Base-by-base conservation (phyloP, 2,113 vertebrate genomes). In the Lota lota region DNA sequence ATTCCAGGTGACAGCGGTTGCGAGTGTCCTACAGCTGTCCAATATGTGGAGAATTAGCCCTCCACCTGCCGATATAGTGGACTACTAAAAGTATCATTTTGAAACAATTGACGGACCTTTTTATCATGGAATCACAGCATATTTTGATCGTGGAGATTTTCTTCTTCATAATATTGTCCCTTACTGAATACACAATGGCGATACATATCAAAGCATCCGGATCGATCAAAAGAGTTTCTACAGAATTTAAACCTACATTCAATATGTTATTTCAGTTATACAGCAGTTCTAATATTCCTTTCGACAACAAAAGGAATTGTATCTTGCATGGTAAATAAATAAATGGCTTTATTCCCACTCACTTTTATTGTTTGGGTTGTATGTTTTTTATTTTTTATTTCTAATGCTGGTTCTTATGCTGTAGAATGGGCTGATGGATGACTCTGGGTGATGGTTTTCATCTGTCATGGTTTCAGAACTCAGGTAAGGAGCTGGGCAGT, bases 381-480 rank as follows among this genome's bases (percentile, higher is more conserved):
- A 2, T 56, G 5, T 2, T 5, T 56, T 18, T 18, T 6, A 6
- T 56, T n/a, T 17, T 18, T n/a, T 56, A 56, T 17, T 53, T 17
- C 51, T 53, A 14, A 33, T 12, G 40, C 40, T 74, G 57, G 66
- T 74, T 74, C 28, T 64, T 22, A 24, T 20, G 67, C 54, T 76
- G 77, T 67, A 56, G 63, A 50, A 51, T 61, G 53, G 72, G 69
- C 77, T 81, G 78, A 83, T 80, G 79, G 79, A 83, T 80, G 83
- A 82, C 75, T 47, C 19, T 53, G 47, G 54, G 67, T 77, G 81
- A 83, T 82, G 80, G 72, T 64, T 64, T 74, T 60, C 75, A 81
- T 87, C 86, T 73, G 81, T 89, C 85, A 87, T 66, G 77, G 77
- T 75, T 54, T 61, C 58, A 62, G 71, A 61, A 56, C 66, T 20